Evolutionary conservation across 2,113 vertebrate species (phyloP), one percentile per base, ranked within the genome.

Genomic region (Ophthalmolycus amberensis): DNA sequence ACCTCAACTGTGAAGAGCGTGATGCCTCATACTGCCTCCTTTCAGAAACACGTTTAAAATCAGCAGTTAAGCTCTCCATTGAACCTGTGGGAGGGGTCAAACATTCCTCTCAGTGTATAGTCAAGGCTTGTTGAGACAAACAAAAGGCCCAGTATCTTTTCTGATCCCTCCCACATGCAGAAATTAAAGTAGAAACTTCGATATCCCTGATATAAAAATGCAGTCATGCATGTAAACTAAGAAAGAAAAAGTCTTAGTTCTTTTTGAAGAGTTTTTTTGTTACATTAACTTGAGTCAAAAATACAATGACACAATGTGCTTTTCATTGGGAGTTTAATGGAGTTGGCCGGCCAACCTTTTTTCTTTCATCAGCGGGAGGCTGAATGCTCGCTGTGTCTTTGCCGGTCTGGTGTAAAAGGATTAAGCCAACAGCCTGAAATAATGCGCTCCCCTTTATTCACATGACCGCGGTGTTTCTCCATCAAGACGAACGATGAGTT

Each of bases 381-480:
- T 90, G 86, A 90, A 93, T 91, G 86, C 88, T 84, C 27, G 58
- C 87, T 69, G 85, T 90, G 89, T 91, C 81, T 86, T 70, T 9
- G 48, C n/a, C 83, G 42, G 82, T 79, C 86, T 81, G 52, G 80
- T 83, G 86, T 93, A 92, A 95, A 92, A 91, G 92, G 94, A 95
- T 95, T 95, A 95, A 65, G 83, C 88, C 90, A 89, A 40, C 86
- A 84, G 89, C 83, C 91, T 91, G 91, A 90, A 95, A 93, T 92
- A 93, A 93, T 90, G 86, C 84, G 85, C 91, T 87, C 62, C 88
- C 77, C 86, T 79, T 71, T 77, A 75, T 90, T 93, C 95, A 94
- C 94, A 94, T 95, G 95, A 95, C 91, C 67, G 77, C 80, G 15
- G 70, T 71, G 69, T 66, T 82, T 84, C 76, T 67, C 37, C 14